Evolutionary conservation across 2,888 invertebrate species (phyloP).

Genomic region (Chrysomela aeneicollis): DNA sequence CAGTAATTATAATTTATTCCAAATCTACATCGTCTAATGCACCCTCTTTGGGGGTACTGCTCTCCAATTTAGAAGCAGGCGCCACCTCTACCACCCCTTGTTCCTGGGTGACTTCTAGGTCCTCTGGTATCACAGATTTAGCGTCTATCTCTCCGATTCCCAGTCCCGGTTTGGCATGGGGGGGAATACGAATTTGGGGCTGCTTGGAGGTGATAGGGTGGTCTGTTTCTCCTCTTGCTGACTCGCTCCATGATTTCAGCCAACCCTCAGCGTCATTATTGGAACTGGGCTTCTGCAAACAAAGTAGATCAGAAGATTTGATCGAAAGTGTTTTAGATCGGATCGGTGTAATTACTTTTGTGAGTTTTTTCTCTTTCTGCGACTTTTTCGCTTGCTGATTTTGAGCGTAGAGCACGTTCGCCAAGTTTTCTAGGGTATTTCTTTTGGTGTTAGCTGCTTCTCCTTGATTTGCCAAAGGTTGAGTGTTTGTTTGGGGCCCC

Average conservation of each 20-base stretch:
- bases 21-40: constrained; percentile 50
- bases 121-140: constrained; percentile 51
- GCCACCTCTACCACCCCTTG: too few species aligned
- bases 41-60: constrained; percentile 43
- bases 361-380: constrained; percentile 39
- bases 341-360: background rate
- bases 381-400: constrained; percentile 50
- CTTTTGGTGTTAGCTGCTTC: constrained; percentile 60
- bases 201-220: background rate
- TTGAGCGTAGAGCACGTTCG: constrained; percentile 57
- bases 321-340: too few species aligned
- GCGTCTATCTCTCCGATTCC: constrained; percentile 61
- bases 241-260: constrained; percentile 70
- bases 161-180: constrained; percentile 49
- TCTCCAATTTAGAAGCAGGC: constrained; percentile 14
- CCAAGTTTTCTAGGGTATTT: constrained; percentile 59
- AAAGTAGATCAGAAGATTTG: constrained; percentile 30
- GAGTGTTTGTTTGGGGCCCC: constrained; percentile 81
- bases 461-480: constrained; percentile 67
- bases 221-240: constrained; percentile 55
- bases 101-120: constrained; percentile 23
- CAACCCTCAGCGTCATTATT: constrained; percentile 66
- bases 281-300: constrained; percentile 51
- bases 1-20: constrained; percentile 27
- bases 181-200: constrained; percentile 21